Percentiles rank a stretch among this genome's conserved stretches.
phyloP scores from a whole-genome alignment of 2,797 vertebrate species.

The Gymnothorax javanicus region DNA sequence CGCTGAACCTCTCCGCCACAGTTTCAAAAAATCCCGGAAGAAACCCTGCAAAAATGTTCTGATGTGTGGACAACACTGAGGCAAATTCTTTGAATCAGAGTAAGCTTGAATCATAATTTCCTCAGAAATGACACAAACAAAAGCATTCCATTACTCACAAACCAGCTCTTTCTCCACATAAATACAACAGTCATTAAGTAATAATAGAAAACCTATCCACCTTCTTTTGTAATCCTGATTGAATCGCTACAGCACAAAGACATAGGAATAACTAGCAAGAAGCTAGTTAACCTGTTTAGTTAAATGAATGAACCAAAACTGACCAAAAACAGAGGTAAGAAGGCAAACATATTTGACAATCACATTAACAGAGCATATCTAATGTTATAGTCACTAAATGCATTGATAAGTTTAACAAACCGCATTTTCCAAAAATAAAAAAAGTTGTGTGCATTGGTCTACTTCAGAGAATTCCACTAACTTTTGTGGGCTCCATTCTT shows the following conservation, averaged over 20 bases:
- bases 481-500: background rate
- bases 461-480: background rate
- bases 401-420: background rate
- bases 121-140: background rate
- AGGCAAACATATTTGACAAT: too few species aligned
- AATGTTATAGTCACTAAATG: background rate
- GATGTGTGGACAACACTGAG: background rate
- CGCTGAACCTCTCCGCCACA: too few species aligned
- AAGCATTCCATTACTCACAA: background rate
- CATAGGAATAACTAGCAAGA: background rate
- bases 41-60: background rate
- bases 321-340: background rate
- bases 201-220: background rate
- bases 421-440: too few species aligned
- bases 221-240: background rate
- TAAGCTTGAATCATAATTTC: background rate
- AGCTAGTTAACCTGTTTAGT: background rate
- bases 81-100: background rate
- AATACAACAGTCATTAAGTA: background rate
- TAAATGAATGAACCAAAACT: background rate
- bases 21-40: too few species aligned
- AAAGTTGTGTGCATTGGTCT: background rate
- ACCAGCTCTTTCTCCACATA: background rate
- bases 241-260: background rate
- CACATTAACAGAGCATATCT: background rate